Conservation (phyloP, 2,888 invertebrate species). For the Parnassius apollo region DNA sequence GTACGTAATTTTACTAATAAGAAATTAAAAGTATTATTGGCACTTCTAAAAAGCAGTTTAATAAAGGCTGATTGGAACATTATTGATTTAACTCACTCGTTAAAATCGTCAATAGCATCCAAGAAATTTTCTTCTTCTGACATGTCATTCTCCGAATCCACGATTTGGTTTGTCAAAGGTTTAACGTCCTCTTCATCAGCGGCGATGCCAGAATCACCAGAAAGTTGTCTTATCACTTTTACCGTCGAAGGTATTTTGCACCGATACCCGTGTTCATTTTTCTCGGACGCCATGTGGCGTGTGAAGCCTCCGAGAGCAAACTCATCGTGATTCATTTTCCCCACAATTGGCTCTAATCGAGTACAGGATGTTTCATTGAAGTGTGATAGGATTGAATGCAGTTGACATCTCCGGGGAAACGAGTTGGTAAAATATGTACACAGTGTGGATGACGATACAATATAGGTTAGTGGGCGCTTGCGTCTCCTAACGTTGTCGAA, state of each 20-base stretch:
- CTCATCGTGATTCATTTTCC: constrained; percentile 40
- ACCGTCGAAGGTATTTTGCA: constrained; percentile 9
- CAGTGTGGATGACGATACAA: background rate
- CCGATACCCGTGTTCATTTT: constrained; percentile 31
- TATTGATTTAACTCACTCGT: constrained; percentile 41
- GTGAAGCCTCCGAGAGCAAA: constrained; percentile 39
- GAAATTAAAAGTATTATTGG: too few relatives aligned
- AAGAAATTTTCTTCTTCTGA: constrained; percentile 47
- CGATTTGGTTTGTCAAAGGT: constrained; percentile 28
- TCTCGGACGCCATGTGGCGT: constrained; percentile 39
- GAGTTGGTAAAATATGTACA: constrained; percentile 6
- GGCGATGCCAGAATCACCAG: constrained; percentile 51
- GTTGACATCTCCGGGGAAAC: constrained; percentile 28
- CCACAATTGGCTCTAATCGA: constrained; percentile 31
- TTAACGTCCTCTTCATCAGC: constrained; percentile 40
- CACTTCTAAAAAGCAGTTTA: too few relatives aligned
- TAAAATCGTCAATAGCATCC: constrained; percentile 35
- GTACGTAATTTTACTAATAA: too few relatives aligned
- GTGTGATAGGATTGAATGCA: constrained; percentile 22
- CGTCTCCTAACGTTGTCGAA: constrained; percentile 33
- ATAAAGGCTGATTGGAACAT: background rate
- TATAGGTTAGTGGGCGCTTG: constrained; percentile 25
- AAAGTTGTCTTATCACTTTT: constrained; percentile 40
- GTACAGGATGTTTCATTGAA: constrained; percentile 42
- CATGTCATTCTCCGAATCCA: constrained; percentile 47